These are phyloP conservation scores for Collichthys lucidus DNA, from an alignment of 2,113 vertebrate species.

Conservation along the genomic window DNA sequence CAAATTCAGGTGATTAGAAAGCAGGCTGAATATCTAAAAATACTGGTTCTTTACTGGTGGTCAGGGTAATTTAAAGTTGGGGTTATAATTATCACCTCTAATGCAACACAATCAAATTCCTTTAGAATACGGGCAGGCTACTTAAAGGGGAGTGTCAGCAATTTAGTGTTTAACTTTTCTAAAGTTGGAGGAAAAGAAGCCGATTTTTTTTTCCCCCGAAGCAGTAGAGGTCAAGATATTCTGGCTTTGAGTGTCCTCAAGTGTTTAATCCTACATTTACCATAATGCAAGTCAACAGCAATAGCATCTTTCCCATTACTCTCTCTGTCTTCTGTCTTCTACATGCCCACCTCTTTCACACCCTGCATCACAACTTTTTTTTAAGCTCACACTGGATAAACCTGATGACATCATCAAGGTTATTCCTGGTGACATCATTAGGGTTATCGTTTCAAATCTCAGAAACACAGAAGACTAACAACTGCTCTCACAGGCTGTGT, in stretches of 20 bases:
- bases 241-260: not conserved
- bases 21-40: not conserved
- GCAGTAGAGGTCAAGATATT: not conserved
- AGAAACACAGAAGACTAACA: not conserved
- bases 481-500: not conserved
- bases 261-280: not conserved
- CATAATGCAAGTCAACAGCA: not conserved
- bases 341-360: not conserved
- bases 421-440: not conserved
- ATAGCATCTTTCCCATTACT: not conserved
- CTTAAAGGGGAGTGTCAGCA: not conserved
- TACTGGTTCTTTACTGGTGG: not conserved
- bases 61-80: not conserved
- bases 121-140: not conserved
- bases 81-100: not conserved
- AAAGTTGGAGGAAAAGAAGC: not conserved
- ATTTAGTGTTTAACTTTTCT: not conserved
- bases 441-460: not conserved
- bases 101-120: not conserved
- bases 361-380: not conserved
- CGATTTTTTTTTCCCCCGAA: not conserved
- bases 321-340: not conserved
- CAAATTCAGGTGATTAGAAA: not conserved
- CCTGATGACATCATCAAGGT: not conserved
- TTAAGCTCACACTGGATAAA: not conserved